Evolutionary conservation across 2,888 invertebrate species (phyloP), one percentile per base, ranked within the genome.

Genomic region (Anodontia alba): DNA sequence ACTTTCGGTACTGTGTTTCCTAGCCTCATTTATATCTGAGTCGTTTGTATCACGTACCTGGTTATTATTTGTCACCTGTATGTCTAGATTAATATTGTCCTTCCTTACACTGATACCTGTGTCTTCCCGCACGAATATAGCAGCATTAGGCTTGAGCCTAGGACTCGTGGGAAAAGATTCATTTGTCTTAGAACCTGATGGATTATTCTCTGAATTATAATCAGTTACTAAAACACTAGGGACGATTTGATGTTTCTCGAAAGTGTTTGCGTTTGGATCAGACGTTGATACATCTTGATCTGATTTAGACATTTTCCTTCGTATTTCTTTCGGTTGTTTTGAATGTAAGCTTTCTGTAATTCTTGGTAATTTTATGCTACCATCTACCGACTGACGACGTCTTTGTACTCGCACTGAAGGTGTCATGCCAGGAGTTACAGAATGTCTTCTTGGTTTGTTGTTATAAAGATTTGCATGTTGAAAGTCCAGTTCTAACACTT

Each of bases 261-360:
- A 5, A 12, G 38, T 38, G 12, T 38, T 12, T 3, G 23, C 29
- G 1, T 31, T 62, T 8, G 12, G 33, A 5, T 17, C 20, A 29
- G 10, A 5, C 10, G 17, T 33, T 10, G 33, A 7, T 62, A 62
- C 8, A 62, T 62, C 62, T 1, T 31, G 31, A 20, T 62, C 23
- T 1, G 62, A 62, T 62, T 62, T 62, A 33, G 31, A 62, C 57
- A 29, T 57, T 31, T 33, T 62, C 17, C 62, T 62, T 62, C 62
- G 62, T 1, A 33, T 12, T 7, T 26, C 54, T 20, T 49, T 49
- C 20, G 12, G 12, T 20, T n/a, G n/a, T 12, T 54, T 54, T 5
- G 7, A 8, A 57, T 23, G 23, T 15, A 33, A 15, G 3, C 10
- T 62, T 33, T 62, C 62, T 33, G 62, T 17, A 8, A 62, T 62